Evolutionary conservation across 2,888 invertebrate species (phyloP).

Genomic region (Dolichomitus sp.): DNA sequence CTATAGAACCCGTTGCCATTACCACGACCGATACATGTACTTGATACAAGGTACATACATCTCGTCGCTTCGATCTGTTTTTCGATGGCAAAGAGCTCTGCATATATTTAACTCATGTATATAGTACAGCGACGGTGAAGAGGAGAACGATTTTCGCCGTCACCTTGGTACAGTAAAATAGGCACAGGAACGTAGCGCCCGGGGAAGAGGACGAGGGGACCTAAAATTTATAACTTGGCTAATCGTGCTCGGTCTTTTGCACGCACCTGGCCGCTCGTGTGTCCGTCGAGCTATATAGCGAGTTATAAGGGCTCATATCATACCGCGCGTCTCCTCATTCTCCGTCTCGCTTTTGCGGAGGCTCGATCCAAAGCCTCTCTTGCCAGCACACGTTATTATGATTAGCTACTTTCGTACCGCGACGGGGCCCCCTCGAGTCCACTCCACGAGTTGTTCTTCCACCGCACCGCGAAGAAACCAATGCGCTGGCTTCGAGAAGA

Average conservation of each 20-base stretch:
- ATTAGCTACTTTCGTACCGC: conserved; percentile 84
- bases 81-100: background rate
- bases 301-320: conserved; percentile 54
- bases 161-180: conserved; percentile 40
- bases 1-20: conserved; percentile 7
- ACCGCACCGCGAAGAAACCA: conserved; percentile 50
- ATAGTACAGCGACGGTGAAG: conserved; percentile 3
- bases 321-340: conserved; percentile 35
- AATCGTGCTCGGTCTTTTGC: conserved; percentile 79
- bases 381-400: conserved; percentile 83
- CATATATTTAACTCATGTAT: conserved; percentile 24
- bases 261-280: conserved; percentile 80
- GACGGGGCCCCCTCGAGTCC: conserved; percentile 45
- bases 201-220: conserved; percentile 71
- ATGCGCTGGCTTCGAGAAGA: conserved; percentile 68
- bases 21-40: conserved; percentile 2
- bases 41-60: conserved; percentile 12
- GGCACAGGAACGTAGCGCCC: conserved; percentile 28
- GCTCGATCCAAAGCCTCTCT: conserved; percentile 33
- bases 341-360: conserved; percentile 28
- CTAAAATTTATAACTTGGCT: conserved; percentile 83
- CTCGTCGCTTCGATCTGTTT: conserved; percentile 25
- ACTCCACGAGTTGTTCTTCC: conserved; percentile 42
- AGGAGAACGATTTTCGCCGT: conserved; percentile 56
- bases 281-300: conserved; percentile 29